Evolutionary conservation across 2,888 invertebrate genomes (phyloP).

Genomic region (Lasioglossum villosulum): DNA sequence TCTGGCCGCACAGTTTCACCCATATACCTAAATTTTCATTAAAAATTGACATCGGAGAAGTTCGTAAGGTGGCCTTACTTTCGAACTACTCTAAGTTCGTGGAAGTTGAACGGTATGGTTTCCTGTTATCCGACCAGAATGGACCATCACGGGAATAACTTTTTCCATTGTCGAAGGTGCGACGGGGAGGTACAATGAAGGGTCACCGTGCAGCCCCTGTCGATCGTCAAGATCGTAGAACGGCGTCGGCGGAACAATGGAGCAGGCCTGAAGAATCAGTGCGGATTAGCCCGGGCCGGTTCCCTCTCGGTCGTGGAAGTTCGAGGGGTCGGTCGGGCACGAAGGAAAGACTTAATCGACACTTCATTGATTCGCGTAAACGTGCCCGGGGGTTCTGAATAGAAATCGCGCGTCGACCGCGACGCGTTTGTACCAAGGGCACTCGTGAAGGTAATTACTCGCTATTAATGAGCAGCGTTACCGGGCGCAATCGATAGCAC

Average conservation of each 20-base stretch:
- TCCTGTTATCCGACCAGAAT: slow-evolving; percentile 2
- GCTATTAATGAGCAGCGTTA: slow-evolving; percentile 58
- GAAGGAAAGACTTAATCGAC: slow-evolving; percentile 49
- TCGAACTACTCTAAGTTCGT: not conserved
- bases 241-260: slow-evolving; percentile 1
- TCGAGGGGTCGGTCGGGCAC: not conserved
- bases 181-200: not conserved
- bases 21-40: slow-evolving; percentile 1
- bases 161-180: not conserved
- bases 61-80: not conserved
- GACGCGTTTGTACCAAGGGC: slow-evolving; percentile 49
- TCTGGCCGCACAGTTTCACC: not conserved
- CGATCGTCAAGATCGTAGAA: not conserved
- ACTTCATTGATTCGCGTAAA: slow-evolving; percentile 53
- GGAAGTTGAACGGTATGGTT: not conserved
- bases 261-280: not conserved
- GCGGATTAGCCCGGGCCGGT: slow-evolving; percentile 12
- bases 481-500: slow-evolving; percentile 57
- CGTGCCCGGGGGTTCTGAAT: slow-evolving; percentile 11
- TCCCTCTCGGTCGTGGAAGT: not conserved
- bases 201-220: not conserved
- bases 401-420: slow-evolving; percentile 12
- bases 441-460: slow-evolving; percentile 59
- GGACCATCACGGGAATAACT: slow-evolving; percentile 2
- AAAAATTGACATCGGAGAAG: not conserved